Evolutionary conservation across 2,888 invertebrate species (phyloP), one percentile per base, ranked within the genome.

Genomic region (Caenorhabditis macrosperma): DNA sequence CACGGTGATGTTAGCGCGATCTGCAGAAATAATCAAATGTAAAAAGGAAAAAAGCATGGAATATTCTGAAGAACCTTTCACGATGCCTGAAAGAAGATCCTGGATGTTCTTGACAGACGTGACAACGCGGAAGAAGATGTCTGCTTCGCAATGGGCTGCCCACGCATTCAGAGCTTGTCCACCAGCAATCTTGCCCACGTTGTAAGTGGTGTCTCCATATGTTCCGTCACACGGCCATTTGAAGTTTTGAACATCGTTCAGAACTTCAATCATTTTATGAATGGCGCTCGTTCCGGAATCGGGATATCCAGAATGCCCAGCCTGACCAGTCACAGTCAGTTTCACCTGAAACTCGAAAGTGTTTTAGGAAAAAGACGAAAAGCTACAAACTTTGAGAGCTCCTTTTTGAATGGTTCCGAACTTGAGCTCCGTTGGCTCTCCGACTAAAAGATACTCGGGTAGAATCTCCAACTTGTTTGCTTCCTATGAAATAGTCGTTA

Each of bases 401-500:
- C 90, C 90, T 72, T 90, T 90, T 72, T 90, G 90, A 48, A 88
- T 80, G 0, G 83, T 82, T 7, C 85, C 88, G 48, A 86, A 88
- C 44, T 85, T 86, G 54, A 87, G 48, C 54, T 90, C 90, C 0
- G 90, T 90, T 22, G 90, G 90, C 64, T 90, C 90, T 7, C 90
- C 90, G 9, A 89, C 88, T n/a, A 90, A 54, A 7, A 90, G 74
- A 61, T 82, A 89, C 5, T 88, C 85, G 9, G 88, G 87, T 3
- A 67, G 57, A n/a, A 88, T 75, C 17, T 78, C 71, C 17, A 88
- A 63, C 20, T 83, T 74, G 67, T 88, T 88, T 2, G 88, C 87
- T 59, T 83, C 82, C 87, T 88, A n/a, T n/a, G 55, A 28, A 83
- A 68, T 10, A 26, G 30, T 50, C 2, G 5, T 22, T 6, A 20